A percentile compares a stretch with the other conserved stretches of the same genome.
Conservation (phyloP, 2,888 invertebrate species). For the Tuta absoluta region DNA sequence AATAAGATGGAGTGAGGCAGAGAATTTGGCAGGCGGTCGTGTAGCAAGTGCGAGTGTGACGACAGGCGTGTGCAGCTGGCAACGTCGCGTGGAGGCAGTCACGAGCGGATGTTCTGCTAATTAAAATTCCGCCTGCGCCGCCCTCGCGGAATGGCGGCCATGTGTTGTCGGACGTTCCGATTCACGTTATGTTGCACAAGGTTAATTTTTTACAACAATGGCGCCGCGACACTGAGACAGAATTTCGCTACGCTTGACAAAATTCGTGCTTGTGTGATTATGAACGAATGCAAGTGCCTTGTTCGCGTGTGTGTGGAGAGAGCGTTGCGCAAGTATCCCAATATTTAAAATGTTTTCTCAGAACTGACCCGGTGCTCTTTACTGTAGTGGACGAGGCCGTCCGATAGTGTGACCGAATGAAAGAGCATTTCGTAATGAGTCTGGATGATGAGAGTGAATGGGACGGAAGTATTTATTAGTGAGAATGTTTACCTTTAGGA, state of each 20-base stretch:
- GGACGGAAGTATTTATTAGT: conserved; percentile 78
- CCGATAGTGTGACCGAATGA: conserved; percentile 63
- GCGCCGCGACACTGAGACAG: conserved; percentile 59
- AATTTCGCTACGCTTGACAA: conserved; percentile 59
- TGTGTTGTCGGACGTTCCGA: conserved; percentile 79
- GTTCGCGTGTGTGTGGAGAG: conserved; percentile 50
- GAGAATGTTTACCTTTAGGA: conserved; percentile 74
- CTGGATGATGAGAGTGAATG: conserved; percentile 55
- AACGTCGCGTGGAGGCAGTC: conserved; percentile 73
- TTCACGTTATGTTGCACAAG: conserved; percentile 78
- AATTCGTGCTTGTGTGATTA: conserved; percentile 62
- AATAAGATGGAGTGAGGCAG: conserved; percentile 49
- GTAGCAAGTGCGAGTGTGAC: conserved; percentile 59
- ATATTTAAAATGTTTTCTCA: conserved; percentile 62
- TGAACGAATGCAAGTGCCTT: conserved; percentile 63
- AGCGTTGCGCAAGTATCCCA: conserved; percentile 60
- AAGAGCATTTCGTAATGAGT: conserved; percentile 46
- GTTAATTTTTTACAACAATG: conserved; percentile 70
- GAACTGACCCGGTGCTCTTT: conserved; percentile 80
- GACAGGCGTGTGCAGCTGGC: conserved; percentile 63
- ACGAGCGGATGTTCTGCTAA: conserved; percentile 82
- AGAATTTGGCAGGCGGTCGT: conserved; percentile 43
- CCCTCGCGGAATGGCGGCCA: conserved; percentile 81
- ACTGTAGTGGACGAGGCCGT: conserved; percentile 74
- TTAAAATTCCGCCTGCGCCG: conserved; percentile 82